These are phyloP conservation scores for Cydia amplana DNA, from an alignment of 1,140 invertebrate genomes.

Conservation along the genomic window DNA sequence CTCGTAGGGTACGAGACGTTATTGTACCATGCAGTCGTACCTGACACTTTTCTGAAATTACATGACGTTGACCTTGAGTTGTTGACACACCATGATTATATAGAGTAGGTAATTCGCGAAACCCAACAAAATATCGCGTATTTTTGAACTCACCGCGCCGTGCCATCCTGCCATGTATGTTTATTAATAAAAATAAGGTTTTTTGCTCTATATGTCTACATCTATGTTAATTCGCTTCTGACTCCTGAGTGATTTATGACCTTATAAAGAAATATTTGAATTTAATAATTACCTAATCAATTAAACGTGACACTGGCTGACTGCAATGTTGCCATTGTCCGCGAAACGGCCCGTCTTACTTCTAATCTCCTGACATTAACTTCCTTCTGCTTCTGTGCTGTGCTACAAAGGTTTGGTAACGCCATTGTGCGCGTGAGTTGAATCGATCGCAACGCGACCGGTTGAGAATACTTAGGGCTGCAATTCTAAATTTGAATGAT, in stretches of 20 bases:
- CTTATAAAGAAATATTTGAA: not conserved
- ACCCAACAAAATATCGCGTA: too few relatives aligned
- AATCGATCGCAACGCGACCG: not conserved
- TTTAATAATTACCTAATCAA: not conserved
- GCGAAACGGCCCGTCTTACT: not conserved
- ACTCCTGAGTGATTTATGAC: not conserved
- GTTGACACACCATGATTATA: too few relatives aligned
- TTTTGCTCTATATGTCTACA: too few relatives aligned
- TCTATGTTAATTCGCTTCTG: too few relatives aligned
- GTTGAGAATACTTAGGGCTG: not conserved
- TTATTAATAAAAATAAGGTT: too few relatives aligned
- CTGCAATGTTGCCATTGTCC: not conserved
- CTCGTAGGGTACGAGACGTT: too few relatives aligned
- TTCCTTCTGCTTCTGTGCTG: not conserved
- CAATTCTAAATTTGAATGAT: not conserved
- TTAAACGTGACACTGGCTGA: not conserved
- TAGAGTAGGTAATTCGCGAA: too few relatives aligned
- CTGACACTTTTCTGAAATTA: too few relatives aligned
- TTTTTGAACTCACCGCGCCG: too few relatives aligned
- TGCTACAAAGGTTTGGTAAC: not conserved
- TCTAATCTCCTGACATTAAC: not conserved
- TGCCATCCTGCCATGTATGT: too few relatives aligned
- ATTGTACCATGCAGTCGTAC: too few relatives aligned
- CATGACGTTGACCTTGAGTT: too few relatives aligned
- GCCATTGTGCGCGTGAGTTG: slow-evolving; percentile 9